Base-by-base conservation (phyloP, 2,888 invertebrate genomes). In the Aspidiotus destructor region DNA sequence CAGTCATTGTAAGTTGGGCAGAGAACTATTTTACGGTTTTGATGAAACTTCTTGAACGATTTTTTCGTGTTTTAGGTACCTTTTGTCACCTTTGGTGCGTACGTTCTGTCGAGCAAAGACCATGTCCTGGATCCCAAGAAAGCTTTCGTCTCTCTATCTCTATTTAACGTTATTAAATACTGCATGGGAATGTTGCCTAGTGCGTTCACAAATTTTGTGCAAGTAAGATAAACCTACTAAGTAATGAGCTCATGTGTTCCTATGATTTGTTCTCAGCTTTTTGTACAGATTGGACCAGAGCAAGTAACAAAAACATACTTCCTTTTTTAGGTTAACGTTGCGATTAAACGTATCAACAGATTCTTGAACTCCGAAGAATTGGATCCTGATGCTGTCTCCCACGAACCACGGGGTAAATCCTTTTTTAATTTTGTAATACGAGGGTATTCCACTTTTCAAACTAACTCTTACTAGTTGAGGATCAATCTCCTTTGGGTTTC, bases 151-250 rank as follows among this genome's bases (percentile, higher is more conserved):
- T 91, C 96, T 75, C 84, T 98, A 76, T 92, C 96, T 78, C 86
- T 97, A 79, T 95, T 98, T 86, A 96, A 97, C 83, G 93, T 97
- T 75, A 86, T 98, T 76, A 85, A 96, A 79, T 92, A 95, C 78
- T 96, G 97, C 75, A 84, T 98, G 79, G 90, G 92, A 77, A 90
- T 96, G 88, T 85, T 95, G 80, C 95, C 96, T 77, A 93, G 93
- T 87, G 87, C 95, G 84, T 89, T 96, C 78, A 86, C 89, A 77
- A 90, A 89, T 81, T 82, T 90, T 79, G 89, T 92, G 76, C 91
- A 91, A 87, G 91, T 90, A 86, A 86, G 87, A 67, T 11, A 28
- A 28, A 28, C 28, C 28, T 28, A n/a, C n/a, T n/a, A n/a, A n/a
- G n/a, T n/a, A n/a, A n/a, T 28, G 28, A 28, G 28, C n/a, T n/a